Evolutionary conservation across 2,113 vertebrate species (phyloP), one percentile per base, ranked within the genome.

Genomic region (Brienomyrus longianalis): DNA sequence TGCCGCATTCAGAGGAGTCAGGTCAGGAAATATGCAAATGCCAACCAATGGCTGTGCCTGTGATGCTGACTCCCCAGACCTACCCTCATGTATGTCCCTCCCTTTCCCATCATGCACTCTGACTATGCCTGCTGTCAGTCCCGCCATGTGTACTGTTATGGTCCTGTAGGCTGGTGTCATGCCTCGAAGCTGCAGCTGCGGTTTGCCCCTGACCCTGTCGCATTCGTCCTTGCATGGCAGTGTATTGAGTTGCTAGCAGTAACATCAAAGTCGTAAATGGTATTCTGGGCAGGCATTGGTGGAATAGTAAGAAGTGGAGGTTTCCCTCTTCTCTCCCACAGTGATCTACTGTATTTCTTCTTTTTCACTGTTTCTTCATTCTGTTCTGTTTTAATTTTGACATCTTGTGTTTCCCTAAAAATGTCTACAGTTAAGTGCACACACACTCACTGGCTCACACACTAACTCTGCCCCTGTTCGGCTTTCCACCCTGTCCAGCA

Each of bases 1-100:
- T 97, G 97, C 66, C 96, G 98, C 92, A 98, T 99, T 92, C 97
- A 98, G n/a, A 97, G 97, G 94, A 97, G 97, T 48, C 98, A 99
- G 98, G 98, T 99, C 87, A 87, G 95, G 5, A 52, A 23, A 27
- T 7, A 50, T 50, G 31, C 77, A 43, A 43, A 45, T 45, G 13
- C 35, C 0, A 0, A 21, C 39, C 43, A 35, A 2, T 83, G 39
- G 15, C 35, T 45, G 77, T 45, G 39, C 5, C 39, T 39, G 35
- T 23, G 5, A 83, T 59, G 31, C 35, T 89, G 50, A 51, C 27
- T 43, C 13, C 47, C 77, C 77, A 70, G 47, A 45, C 45, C 83
- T n/a, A 47, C 4, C 35, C 31, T 39, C 31, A 17, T 77, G 74
- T 80, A n/a, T 70, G 56, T 70, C 62, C 62, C 62, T 66, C n/a